Evolutionary conservation across 2,797 vertebrate genomes (phyloP).

Genomic region (Notamacropus eugenii): DNA sequence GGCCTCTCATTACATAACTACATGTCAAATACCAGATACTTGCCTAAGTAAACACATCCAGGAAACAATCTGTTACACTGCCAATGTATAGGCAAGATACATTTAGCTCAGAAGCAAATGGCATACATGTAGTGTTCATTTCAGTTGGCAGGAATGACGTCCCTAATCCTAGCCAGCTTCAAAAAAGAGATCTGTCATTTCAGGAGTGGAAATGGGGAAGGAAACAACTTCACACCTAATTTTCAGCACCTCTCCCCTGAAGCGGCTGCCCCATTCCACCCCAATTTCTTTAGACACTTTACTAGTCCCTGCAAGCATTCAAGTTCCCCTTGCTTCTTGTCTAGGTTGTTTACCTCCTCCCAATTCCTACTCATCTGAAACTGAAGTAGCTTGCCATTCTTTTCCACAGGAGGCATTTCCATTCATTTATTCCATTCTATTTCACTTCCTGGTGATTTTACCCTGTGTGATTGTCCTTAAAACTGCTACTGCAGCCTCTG

Average conservation of each 20-base stretch:
- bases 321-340: constrained; percentile 26
- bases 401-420: constrained; percentile 53
- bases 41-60: constrained; percentile 51
- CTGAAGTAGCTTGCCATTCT: constrained; percentile 21
- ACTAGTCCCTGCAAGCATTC: constrained; percentile 15
- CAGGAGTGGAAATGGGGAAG: constrained; percentile 27
- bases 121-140: constrained; percentile 15
- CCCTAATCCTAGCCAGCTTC: constrained; percentile 22
- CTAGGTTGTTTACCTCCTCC: constrained; percentile 38
- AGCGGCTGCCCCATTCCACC: constrained; percentile 32
- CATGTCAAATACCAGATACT: constrained; percentile 44
- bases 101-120: constrained; percentile 44
- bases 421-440: constrained; percentile 51
- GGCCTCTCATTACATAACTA: constrained; percentile 50
- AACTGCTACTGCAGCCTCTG: constrained; percentile 36
- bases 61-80: constrained; percentile 34
- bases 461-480: constrained; percentile 51
- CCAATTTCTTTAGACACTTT: constrained; percentile 8
- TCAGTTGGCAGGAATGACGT: constrained; percentile 33
- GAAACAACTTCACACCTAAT: constrained; percentile 22
- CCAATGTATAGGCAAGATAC: constrained; percentile 35
- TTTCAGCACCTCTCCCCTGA: neutral
- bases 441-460: constrained; percentile 50
- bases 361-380: constrained; percentile 1
- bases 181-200: constrained; percentile 46